These are phyloP conservation scores for Leptinotarsa tumamoca DNA, from an alignment of 2,888 invertebrate species.

Conservation along the genomic window DNA sequence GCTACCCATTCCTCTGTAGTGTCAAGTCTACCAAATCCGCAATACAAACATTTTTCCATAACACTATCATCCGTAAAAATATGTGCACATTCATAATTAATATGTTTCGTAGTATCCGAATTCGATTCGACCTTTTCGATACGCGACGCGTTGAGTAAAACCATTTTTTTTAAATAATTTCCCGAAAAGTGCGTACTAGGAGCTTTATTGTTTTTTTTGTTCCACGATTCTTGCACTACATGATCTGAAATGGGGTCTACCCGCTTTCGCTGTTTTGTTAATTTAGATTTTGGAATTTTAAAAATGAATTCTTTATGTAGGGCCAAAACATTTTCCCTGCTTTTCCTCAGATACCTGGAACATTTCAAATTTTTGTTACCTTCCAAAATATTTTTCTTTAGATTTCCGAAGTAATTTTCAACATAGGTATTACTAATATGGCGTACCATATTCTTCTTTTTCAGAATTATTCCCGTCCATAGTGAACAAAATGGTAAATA, in stretches of 20 bases:
- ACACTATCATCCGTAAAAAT: too few species aligned
- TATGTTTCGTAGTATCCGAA: too few species aligned
- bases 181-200: slow-evolving; percentile 8
- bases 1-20: too few species aligned
- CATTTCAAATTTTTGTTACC: slow-evolving; percentile 27
- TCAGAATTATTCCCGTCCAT: slow-evolving; percentile 22
- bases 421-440: slow-evolving; percentile 28
- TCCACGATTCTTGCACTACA: slow-evolving; percentile 10
- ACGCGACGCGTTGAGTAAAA: too few species aligned
- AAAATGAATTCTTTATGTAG: slow-evolving; percentile 20
- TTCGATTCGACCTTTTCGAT: too few species aligned
- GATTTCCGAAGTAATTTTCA: slow-evolving; percentile 27
- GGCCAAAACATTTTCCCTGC: slow-evolving; percentile 24
- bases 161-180: not conserved
- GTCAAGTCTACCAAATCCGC: not conserved
- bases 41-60: not conserved
- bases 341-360: slow-evolving; percentile 27
- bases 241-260: slow-evolving; percentile 3
- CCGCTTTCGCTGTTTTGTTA: not conserved
- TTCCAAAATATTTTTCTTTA: slow-evolving; percentile 22
- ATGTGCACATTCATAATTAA: too few species aligned
- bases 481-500: slow-evolving; percentile 23
- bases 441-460: not conserved
- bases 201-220: not conserved
- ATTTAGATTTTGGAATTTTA: slow-evolving; percentile 10